phyloP scores from a whole-genome alignment of 2,797 vertebrate genomes.

The Melanotaenia boesemani region DNA sequence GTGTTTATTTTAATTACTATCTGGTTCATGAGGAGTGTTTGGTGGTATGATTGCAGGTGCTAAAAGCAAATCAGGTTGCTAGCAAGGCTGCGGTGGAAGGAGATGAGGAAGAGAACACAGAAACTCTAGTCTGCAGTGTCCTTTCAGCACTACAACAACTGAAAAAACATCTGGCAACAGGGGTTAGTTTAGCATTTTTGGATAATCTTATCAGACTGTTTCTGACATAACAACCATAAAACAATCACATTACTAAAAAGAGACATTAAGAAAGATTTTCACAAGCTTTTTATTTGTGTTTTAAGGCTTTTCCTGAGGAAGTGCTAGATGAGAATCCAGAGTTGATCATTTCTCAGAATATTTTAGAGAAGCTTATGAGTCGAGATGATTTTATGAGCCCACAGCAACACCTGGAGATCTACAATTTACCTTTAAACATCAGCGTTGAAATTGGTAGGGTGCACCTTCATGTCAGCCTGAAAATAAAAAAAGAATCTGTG shows the following conservation, averaged over 20 bases:
- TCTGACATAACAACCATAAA: not conserved
- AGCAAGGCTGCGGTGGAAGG: not conserved
- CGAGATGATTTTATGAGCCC: slow-evolving; percentile 72
- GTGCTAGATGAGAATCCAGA: slow-evolving; percentile 65
- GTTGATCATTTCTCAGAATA: slow-evolving; percentile 64
- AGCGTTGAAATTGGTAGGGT: slow-evolving; percentile 76
- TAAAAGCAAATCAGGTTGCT: slow-evolving; percentile 30
- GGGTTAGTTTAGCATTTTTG: slow-evolving; percentile 59
- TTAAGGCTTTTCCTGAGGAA: slow-evolving; percentile 52
- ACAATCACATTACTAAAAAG: not conserved
- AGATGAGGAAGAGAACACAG: slow-evolving; percentile 51
- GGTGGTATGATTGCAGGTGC: slow-evolving; percentile 49
- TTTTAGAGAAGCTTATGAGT: slow-evolving; percentile 65
- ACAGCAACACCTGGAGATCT: slow-evolving; percentile 75
- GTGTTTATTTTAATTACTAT: not conserved
- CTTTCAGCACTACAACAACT: slow-evolving; percentile 72
- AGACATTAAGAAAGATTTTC: not conserved
- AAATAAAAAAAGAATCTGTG: not conserved
- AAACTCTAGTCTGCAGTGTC: slow-evolving; percentile 63
- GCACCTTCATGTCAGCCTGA: not conserved
- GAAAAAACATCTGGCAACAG: slow-evolving; percentile 52
- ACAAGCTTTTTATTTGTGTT: not conserved
- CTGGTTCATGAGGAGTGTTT: not conserved
- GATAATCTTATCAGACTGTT: not conserved
- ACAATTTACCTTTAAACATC: slow-evolving; percentile 70